These are phyloP conservation scores for Stenichneumon culpator DNA, from an alignment of 2,888 invertebrate species.

Conservation along the genomic window DNA sequence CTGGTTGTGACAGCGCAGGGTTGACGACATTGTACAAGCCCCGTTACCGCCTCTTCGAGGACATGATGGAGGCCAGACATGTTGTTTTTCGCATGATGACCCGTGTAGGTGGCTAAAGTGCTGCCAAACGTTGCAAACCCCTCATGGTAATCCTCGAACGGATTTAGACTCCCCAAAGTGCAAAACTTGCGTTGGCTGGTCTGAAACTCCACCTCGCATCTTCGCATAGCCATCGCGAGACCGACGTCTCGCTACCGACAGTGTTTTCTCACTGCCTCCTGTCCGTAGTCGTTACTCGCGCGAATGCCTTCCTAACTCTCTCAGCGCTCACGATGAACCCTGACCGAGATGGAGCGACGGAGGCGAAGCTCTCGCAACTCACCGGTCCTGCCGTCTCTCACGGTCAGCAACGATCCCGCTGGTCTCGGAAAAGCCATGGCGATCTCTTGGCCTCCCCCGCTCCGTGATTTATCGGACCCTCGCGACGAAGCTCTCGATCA, in stretches of 20 bases:
- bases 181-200: slow-evolving; percentile 33
- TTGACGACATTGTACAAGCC: slow-evolving; percentile 6
- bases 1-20: slow-evolving; percentile 15
- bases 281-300: slow-evolving; percentile 42
- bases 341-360: slow-evolving; percentile 31
- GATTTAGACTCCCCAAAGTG: slow-evolving; percentile 46
- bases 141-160: slow-evolving; percentile 40
- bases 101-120: slow-evolving; percentile 1
- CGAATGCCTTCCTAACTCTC: slow-evolving; percentile 43
- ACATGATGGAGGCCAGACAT: slow-evolving; percentile 6
- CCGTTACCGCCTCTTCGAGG: slow-evolving; percentile 6
- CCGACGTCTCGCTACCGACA: slow-evolving; percentile 8
- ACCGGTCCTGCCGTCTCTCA: slow-evolving; percentile 10
- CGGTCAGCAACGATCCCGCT: neutral
- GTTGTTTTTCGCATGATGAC: slow-evolving; percentile 6
- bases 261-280: slow-evolving; percentile 25
- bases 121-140: slow-evolving; percentile 3
- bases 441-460: slow-evolving; percentile 4
- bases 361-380: slow-evolving; percentile 14
- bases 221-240: neutral
- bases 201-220: neutral
- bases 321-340: slow-evolving; percentile 1
- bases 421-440: slow-evolving; percentile 14
- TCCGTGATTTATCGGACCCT: slow-evolving; percentile 46
- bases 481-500: slow-evolving; percentile 58